Evolutionary conservation across 2,113 vertebrate species (phyloP), one percentile per base, ranked within the genome.

Genomic region (Xiphias gladius): DNA sequence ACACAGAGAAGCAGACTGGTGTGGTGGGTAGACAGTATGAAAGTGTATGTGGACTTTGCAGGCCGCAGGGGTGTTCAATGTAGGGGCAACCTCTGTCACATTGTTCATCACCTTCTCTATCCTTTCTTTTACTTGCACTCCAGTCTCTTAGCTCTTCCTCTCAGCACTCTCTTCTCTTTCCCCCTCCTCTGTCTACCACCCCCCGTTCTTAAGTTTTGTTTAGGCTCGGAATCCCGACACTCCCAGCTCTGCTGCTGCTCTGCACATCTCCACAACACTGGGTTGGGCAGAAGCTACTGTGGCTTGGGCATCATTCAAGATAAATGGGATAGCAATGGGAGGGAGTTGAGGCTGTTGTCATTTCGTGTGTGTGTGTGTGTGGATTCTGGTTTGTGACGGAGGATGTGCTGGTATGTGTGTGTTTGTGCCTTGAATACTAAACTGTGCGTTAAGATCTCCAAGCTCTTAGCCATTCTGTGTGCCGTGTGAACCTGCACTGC

Each of bases 401-500:
- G 59, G 64, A 82, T 73, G 86, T 63, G 82, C 80, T 68, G 32
- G 80, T 41, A 77, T 79, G 79, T 79, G 50, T 54, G 79, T 11
- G 52, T 79, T 66, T 87, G 81, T 83, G 89, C 32, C 37, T 41
- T 64, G 86, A 88, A 91, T 86, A 76, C 67, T 77, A 86, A 86
- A 80, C 76, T 58, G 63, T 2, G 66, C 24, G 75, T 77, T 37
- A 66, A 61, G 80, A 74, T 84, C 65, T 69, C 52, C 14, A 10
- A 73, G 70, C 73, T 83, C 57, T 39, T 16, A 57, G 78, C 64
- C 17, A 20, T 55, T 72, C 46, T 85, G 48, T 68, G 55, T 72
- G 65, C 55, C 59, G 61, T 52, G 66, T 81, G 39, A 69, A 35
- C 48, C 58, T 32, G n/a, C 13, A 46, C 28, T 37, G 41, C 8